Conservation (phyloP, 1,140 invertebrate species). For the Drosophila carrolli region DNA sequence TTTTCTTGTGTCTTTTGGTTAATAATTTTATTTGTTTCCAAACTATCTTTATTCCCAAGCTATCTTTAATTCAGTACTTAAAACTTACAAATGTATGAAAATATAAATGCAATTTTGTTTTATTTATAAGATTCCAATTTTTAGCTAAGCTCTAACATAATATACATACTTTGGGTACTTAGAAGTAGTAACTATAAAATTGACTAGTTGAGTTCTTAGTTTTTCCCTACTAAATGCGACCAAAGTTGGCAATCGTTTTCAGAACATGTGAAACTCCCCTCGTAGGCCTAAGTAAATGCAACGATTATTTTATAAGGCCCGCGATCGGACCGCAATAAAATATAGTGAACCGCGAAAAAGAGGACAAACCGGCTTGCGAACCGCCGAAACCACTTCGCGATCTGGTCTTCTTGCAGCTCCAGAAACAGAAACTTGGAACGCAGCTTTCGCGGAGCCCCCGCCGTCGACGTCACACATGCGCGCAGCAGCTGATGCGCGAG, state of each 20-base stretch:
- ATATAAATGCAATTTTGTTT: no score
- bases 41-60: no score
- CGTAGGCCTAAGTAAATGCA: conserved; percentile 24
- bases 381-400: conserved; percentile 9
- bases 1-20: no score
- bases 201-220: neutral
- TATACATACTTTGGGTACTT: no score
- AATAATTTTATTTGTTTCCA: no score
- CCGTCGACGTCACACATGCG: conserved; percentile 58
- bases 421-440: conserved; percentile 29
- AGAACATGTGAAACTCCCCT: conserved; percentile 8
- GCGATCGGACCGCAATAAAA: conserved; percentile 27
- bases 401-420: conserved; percentile 18
- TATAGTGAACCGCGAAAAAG: conserved; percentile 20
- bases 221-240: neutral
- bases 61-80: no score
- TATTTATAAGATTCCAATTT: neutral
- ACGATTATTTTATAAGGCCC: conserved; percentile 26
- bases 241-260: neutral
- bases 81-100: no score
- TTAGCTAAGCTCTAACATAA: neutral
- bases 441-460: conserved; percentile 26
- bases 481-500: conserved; percentile 76
- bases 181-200: no score
- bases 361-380: conserved; percentile 26